Evolutionary conservation across 2,113 vertebrate genomes (phyloP).

Genomic region (Oreotrochilus melanogaster): DNA sequence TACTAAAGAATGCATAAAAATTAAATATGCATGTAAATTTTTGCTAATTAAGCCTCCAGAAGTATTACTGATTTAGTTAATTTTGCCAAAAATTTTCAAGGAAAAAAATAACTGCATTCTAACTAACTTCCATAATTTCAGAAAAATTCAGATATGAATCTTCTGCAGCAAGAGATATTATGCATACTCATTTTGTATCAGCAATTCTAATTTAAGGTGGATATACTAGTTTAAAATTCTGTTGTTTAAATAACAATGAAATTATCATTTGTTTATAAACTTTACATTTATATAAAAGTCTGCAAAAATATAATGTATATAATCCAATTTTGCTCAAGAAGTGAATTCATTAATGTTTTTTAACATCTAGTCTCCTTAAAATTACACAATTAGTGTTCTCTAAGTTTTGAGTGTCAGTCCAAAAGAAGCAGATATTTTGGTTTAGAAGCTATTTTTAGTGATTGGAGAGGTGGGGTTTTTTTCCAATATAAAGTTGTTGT

Average conservation of each 20-base stretch:
- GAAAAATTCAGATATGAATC: background rate
- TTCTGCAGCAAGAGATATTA: background rate
- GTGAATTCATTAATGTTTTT: background rate
- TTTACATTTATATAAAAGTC: background rate
- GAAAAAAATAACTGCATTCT: background rate
- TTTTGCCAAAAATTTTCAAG: background rate
- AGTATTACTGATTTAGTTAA: background rate
- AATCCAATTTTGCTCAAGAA: background rate
- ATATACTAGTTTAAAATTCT: background rate
- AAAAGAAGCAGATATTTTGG: background rate
- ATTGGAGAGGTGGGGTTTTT: background rate
- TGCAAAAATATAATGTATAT: background rate
- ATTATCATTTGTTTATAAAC: background rate
- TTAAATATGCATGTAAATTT: background rate
- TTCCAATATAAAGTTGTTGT: background rate
- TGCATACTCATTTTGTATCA: background rate
- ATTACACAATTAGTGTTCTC: background rate
- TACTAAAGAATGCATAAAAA: background rate
- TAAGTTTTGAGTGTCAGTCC: background rate
- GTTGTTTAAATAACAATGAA: background rate
- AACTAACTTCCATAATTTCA: background rate
- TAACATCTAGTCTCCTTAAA: background rate
- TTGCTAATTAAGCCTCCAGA: background rate
- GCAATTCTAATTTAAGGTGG: background rate
- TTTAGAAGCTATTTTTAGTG: background rate